These are phyloP conservation scores for Yponomeuta evonymella DNA, from an alignment of 2,888 invertebrate genomes.

Conservation along the genomic window DNA sequence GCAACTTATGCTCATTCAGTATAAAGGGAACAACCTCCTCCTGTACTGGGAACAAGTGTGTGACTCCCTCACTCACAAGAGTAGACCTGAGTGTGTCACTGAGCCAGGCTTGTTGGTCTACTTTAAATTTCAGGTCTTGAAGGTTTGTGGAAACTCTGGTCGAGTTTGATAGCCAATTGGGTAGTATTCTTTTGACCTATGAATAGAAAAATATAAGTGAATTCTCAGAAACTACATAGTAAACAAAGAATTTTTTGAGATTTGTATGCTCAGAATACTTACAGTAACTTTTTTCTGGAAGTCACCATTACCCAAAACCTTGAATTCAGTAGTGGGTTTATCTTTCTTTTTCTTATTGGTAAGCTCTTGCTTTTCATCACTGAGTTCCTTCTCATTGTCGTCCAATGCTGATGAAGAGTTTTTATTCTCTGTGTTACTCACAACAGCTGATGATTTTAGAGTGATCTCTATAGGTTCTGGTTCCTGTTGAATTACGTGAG, in stretches of 20 bases:
- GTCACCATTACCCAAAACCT: constrained; percentile 80
- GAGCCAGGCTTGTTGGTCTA: constrained; percentile 78
- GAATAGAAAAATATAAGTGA: constrained; percentile 28
- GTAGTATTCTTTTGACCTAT: constrained; percentile 86
- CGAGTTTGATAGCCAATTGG: constrained; percentile 91
- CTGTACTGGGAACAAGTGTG: constrained; percentile 91
- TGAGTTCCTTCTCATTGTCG: background rate
- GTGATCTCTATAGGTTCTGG: constrained; percentile 35
- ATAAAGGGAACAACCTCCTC: constrained; percentile 86
- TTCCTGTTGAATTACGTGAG: constrained; percentile 39
- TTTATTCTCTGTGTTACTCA: constrained; percentile 16
- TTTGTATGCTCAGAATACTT: constrained; percentile 16
- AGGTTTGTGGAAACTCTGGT: constrained; percentile 85
- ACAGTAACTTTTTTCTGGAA: constrained; percentile 76
- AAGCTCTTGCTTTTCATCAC: constrained; percentile 30
- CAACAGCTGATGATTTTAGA: constrained; percentile 28
- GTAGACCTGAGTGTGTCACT: constrained; percentile 77
- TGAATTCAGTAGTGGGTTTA: constrained; percentile 65
- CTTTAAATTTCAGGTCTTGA: constrained; percentile 67
- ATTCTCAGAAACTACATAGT: constrained; percentile 1
- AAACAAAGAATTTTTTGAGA: background rate
- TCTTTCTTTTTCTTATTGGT: constrained; percentile 23
- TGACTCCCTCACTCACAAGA: constrained; percentile 82
- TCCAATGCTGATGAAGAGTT: background rate
- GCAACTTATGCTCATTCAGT: constrained; percentile 76